phyloP scores from a whole-genome alignment of 2,113 vertebrate species.

The Nestor notabilis region DNA sequence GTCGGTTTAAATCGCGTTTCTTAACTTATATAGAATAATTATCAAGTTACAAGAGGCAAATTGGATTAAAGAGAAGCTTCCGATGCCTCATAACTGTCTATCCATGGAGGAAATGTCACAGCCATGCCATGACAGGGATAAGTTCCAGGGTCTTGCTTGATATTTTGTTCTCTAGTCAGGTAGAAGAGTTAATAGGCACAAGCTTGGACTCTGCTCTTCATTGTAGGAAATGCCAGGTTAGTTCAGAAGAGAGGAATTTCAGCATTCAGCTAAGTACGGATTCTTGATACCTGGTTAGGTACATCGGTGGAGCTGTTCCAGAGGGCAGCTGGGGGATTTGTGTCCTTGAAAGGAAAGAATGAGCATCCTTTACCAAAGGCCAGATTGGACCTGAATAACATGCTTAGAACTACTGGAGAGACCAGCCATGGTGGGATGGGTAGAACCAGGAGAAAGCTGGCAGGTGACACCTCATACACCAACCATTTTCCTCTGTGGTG shows the following conservation, averaged over 20 bases:
- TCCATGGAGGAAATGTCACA: background rate
- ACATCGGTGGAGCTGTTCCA: background rate
- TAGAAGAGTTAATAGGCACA: background rate
- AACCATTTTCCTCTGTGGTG: fast-evolving
- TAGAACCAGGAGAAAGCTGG: background rate
- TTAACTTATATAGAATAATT: background rate
- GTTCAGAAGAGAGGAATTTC: background rate
- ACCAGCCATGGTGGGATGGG: background rate
- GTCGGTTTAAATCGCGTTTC: background rate
- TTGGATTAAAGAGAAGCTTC: background rate
- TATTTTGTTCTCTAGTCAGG: background rate
- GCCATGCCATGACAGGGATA: fast-evolving
- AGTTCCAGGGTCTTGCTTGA: background rate
- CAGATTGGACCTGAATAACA: fast-evolving
- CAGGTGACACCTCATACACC: background rate
- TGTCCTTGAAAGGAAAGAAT: background rate
- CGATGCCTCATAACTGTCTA: background rate
- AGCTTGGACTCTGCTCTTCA: background rate
- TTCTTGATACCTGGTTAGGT: background rate
- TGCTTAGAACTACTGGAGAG: fast-evolving
- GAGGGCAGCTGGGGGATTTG: background rate
- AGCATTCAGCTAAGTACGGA: background rate
- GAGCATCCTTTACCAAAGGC: fast-evolving
- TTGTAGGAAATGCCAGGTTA: background rate
- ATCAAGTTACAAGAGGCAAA: background rate